Conservation (phyloP, 2,888 invertebrate species). For the Harpagoxenus sublaevis region DNA sequence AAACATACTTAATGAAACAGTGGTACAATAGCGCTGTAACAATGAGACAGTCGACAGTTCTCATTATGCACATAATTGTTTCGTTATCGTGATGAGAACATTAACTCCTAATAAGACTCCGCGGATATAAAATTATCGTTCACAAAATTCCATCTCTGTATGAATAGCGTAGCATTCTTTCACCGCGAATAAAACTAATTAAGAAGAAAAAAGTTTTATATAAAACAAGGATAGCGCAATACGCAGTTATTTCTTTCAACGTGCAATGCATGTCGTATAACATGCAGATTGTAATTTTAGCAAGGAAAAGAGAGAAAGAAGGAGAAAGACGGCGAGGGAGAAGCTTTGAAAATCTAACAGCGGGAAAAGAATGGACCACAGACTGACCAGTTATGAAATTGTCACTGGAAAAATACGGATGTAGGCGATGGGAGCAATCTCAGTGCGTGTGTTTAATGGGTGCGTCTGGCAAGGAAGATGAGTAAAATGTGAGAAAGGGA, state of each 20-base stretch:
- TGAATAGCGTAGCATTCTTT: background rate
- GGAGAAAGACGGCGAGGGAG: background rate
- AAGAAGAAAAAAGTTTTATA: background rate
- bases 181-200: background rate
- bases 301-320: background rate
- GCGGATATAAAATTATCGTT: background rate
- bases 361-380: background rate
- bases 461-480: background rate
- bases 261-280: background rate
- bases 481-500: slow-evolving; percentile 1
- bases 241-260: background rate
- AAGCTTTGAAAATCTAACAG: background rate
- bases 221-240: background rate
- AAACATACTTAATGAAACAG: slow-evolving; percentile 6
- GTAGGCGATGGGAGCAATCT: slow-evolving; percentile 19
- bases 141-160: background rate
- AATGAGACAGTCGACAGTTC: background rate
- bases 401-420: background rate
- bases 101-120: slow-evolving; percentile 18
- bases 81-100: slow-evolving; percentile 9
- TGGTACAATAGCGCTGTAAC: background rate
- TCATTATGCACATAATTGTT: slow-evolving; percentile 29
- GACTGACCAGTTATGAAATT: slow-evolving; percentile 30
- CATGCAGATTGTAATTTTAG: slow-evolving; percentile 19
- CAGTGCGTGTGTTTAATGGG: slow-evolving; percentile 23